Evolutionary conservation across 2,888 invertebrate genomes (phyloP), one percentile per base, ranked within the genome.

Genomic region (Parnassius orleans): DNA sequence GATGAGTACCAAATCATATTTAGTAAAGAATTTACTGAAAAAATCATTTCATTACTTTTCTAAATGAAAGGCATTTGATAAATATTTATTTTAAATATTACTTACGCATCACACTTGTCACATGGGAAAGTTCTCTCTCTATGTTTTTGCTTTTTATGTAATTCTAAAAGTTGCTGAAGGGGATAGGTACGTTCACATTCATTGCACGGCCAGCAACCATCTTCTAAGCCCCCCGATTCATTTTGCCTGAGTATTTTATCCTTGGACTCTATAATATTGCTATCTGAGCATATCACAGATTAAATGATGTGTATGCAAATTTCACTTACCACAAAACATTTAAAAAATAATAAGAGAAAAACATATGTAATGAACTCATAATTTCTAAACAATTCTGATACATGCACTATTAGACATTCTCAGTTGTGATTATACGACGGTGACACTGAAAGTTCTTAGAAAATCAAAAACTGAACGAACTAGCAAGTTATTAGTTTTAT

Each of bases 121-220:
- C 96, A 96, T 44, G 88, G 81, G 64, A 93, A 93, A 56, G 87
- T 93, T 43, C 95, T 90, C 63, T 92, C 93, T 2, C 95, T 88
- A 64, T 92, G 92, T 64, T 95, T 95, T 69, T 93, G 93, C 11
- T 89, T 85, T 67, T 94, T 84, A 73, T 96, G 96, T 56, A 96
- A 84, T 44, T 94, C 93, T 0, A 95, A 86, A 42, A 95, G 81
- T 71, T 96, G 96, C 63, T 93, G 89, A 58, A 96, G 78, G 0
- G 95, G 94, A 74, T 95, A 96, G 0, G 95, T 93, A 53, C 95
- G 92, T 47, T 95, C 94, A 73, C 96, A 96, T 65, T 94, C 90
- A 12, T 93, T 90, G 74, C 96, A 96, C 0, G 95, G 92, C 87
- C 72, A 89, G 67, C 80, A 75, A 0, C 77, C 76, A n/a, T 74